Conservation (phyloP, 2,888 invertebrate species). For the Caradrina kadenii region DNA sequence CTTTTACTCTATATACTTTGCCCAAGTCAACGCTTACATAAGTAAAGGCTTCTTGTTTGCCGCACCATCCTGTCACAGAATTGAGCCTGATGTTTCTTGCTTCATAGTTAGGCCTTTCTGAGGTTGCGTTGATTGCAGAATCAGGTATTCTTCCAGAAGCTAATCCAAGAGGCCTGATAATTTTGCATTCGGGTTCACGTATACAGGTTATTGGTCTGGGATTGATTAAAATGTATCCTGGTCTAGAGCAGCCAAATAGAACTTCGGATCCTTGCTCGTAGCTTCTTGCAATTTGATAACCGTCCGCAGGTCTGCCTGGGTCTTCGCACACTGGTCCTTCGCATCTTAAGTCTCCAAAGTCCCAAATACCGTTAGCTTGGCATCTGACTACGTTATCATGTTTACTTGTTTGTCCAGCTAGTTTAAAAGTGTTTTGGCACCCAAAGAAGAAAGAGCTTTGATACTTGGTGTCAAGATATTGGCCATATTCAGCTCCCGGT, state of each 20-base stretch:
- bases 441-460: slow-evolving; percentile 99
- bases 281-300: slow-evolving; percentile 95
- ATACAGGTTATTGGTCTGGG: slow-evolving; percentile 97
- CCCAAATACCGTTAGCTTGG: slow-evolving; percentile 98
- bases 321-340: slow-evolving; percentile 99
- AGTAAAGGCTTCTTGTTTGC: slow-evolving; percentile 98
- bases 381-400: slow-evolving; percentile 98
- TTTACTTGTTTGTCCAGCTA: slow-evolving; percentile 97
- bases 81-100: slow-evolving; percentile 96
- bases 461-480: slow-evolving; percentile 96
- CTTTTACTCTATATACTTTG: slow-evolving; percentile 97
- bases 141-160: slow-evolving; percentile 98
- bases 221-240: slow-evolving; percentile 98
- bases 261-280: slow-evolving; percentile 98
- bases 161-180: slow-evolving; percentile 97
- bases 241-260: slow-evolving; percentile 96
- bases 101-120: slow-evolving; percentile 97
- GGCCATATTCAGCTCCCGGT: slow-evolving; percentile 98
- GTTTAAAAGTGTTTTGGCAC: slow-evolving; percentile 98
- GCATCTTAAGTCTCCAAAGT: slow-evolving; percentile 98
- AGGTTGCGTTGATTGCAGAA: slow-evolving; percentile 98
- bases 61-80: slow-evolving; percentile 98
- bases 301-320: slow-evolving; percentile 98
- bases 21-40: slow-evolving; percentile 98
- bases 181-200: slow-evolving; percentile 97